Percentiles rank a stretch among this genome's conserved stretches.
phyloP scores from a whole-genome alignment of 2,888 invertebrate genomes.

The Yponomeuta evonymella region DNA sequence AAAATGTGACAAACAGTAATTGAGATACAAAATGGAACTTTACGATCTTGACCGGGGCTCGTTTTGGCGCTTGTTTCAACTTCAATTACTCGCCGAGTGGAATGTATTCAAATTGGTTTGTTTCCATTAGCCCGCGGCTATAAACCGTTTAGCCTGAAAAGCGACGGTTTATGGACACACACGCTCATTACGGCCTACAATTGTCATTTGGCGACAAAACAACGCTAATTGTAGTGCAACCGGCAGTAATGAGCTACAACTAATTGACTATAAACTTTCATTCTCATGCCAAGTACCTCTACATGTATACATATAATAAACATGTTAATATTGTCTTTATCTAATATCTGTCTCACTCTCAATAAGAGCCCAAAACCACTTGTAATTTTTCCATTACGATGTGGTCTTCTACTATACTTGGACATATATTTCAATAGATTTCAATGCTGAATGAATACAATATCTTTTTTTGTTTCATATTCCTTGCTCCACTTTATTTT shows the following conservation, averaged over 20 bases:
- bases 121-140: slow-evolving; percentile 2
- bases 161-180: slow-evolving; percentile 1
- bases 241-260: neutral
- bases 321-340: no score
- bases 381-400: no score
- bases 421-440: no score
- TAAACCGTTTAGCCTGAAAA: slow-evolving; percentile 2
- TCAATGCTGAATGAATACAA: no score
- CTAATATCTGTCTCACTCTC: no score
- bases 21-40: neutral
- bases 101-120: slow-evolving; percentile 7
- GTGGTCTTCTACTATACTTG: no score
- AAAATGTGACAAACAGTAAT: neutral
- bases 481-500: no score
- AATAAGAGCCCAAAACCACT: no score
- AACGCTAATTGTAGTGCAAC: neutral
- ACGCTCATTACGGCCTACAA: neutral
- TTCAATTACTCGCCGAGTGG: slow-evolving; percentile 1
- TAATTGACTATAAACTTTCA: neutral
- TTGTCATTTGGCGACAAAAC: slow-evolving; percentile 1
- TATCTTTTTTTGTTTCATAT: no score
- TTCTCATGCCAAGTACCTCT: neutral
- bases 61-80: neutral
- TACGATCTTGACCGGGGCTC: neutral
- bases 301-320: no score